Evolutionary conservation across 2,888 invertebrate species (phyloP).

Genomic region (Apodemia zela): DNA sequence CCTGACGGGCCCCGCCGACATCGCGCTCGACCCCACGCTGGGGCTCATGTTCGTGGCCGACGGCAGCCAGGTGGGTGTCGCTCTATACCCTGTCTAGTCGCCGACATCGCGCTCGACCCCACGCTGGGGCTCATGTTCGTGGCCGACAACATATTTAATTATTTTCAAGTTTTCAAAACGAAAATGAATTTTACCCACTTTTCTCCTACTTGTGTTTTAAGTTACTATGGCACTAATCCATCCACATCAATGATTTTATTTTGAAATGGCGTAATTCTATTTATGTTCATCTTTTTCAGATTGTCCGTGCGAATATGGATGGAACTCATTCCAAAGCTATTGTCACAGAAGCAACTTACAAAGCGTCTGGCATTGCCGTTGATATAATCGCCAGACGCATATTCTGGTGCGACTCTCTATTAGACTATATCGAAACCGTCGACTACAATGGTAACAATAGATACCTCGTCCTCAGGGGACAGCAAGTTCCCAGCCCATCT

Average conservation of each 20-base stretch:
- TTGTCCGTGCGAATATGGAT: slow-evolving; percentile 95
- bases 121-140: slow-evolving; percentile 93
- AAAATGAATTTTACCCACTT: neutral
- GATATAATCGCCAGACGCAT: slow-evolving; percentile 94
- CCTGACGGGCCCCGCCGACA: slow-evolving; percentile 93
- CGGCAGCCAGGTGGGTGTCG: slow-evolving; percentile 83
- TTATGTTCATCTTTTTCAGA: slow-evolving; percentile 48
- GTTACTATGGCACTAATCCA: too few species aligned
- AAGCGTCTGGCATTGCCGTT: slow-evolving; percentile 94
- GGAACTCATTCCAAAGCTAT: slow-evolving; percentile 91
- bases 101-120: slow-evolving; percentile 96
- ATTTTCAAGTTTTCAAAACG: neutral
- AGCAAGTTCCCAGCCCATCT: slow-evolving; percentile 92
- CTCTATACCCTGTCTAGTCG: slow-evolving; percentile 33
- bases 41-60: slow-evolving; percentile 95
- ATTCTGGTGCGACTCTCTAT: slow-evolving; percentile 97
- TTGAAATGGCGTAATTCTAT: neutral
- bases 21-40: slow-evolving; percentile 94
- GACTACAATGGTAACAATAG: slow-evolving; percentile 94
- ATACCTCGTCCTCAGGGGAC: slow-evolving; percentile 89
- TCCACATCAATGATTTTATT: neutral
- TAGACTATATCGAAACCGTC: slow-evolving; percentile 97
- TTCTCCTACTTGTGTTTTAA: neutral
- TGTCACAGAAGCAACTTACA: slow-evolving; percentile 95
- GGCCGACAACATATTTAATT: slow-evolving; percentile 66